These are phyloP conservation scores for Bombylius discolor DNA, from an alignment of 2,888 invertebrate genomes.

Conservation along the genomic window DNA sequence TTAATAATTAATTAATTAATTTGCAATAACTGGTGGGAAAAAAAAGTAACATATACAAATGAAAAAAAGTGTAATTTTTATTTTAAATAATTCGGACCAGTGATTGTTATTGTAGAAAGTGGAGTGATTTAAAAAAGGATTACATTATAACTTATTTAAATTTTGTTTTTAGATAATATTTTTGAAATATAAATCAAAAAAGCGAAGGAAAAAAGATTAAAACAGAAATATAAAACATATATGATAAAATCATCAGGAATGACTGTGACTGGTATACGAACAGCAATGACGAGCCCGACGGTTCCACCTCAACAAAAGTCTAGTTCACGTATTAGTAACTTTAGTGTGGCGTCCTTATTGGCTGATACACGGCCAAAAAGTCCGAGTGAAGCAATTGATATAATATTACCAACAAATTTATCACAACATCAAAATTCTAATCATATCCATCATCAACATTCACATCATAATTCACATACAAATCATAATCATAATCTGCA, in stretches of 20 bases:
- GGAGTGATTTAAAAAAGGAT: no score
- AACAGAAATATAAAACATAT: constrained; percentile 15
- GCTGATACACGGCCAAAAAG: constrained; percentile 63
- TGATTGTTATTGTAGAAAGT: no score
- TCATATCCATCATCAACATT: constrained; percentile 20
- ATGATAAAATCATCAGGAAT: constrained; percentile 40
- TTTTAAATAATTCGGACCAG: no score
- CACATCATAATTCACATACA: constrained; percentile 6
- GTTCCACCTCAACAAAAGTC: constrained; percentile 42
- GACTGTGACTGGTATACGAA: constrained; percentile 50
- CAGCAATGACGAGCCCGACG: constrained; percentile 49
- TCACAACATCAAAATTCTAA: constrained; percentile 14
- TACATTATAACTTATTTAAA: no score
- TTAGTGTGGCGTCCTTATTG: constrained; percentile 78
- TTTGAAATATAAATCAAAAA: no score
- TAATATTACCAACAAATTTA: constrained; percentile 30
- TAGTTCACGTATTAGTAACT: constrained; percentile 55
- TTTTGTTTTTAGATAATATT: no score
- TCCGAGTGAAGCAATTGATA: constrained; percentile 18
- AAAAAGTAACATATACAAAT: no score
- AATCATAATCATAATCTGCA: constrained; percentile 6
- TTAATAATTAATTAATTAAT: no score
- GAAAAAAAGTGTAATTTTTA: no score
- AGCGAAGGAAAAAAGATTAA: background rate
- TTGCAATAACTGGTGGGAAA: no score